phyloP scores from a whole-genome alignment of 53 echinoderm and acorn worm genomes.

The Mesocentrotus franciscanus region DNA sequence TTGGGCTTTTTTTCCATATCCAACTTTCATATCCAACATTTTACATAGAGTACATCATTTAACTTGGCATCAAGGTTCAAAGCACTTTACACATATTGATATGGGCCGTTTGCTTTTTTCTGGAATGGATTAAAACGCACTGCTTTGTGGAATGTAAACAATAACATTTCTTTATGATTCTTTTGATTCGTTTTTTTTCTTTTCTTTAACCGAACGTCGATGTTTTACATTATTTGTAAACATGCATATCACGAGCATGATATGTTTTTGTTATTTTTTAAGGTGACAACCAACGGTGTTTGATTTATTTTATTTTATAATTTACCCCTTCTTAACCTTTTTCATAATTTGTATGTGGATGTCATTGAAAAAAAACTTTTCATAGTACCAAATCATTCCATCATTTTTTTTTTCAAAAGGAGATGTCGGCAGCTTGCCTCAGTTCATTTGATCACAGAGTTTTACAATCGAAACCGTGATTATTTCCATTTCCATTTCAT shows the following conservation, averaged over 20 bases:
- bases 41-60: neutral
- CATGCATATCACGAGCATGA: neutral
- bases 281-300: neutral
- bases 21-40: neutral
- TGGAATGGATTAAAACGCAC: slow-evolving; percentile 46
- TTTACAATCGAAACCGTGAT: neutral
- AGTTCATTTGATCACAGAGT: neutral
- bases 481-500: neutral
- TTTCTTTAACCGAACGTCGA: slow-evolving; percentile 4
- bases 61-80: neutral
- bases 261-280: neutral
- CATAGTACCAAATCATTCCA: neutral
- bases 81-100: neutral
- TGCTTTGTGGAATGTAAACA: slow-evolving; percentile 54
- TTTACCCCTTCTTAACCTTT: neutral
- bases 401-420: neutral
- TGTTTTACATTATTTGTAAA: neutral
- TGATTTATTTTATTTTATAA: neutral
- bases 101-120: slow-evolving; percentile 39
- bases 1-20: neutral
- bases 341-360: neutral
- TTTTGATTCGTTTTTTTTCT: neutral
- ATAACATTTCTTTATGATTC: neutral
- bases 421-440: neutral
- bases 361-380: neutral